phyloP scores from a whole-genome alignment of 2,113 vertebrate genomes.

The Cebidichthys violaceus region DNA sequence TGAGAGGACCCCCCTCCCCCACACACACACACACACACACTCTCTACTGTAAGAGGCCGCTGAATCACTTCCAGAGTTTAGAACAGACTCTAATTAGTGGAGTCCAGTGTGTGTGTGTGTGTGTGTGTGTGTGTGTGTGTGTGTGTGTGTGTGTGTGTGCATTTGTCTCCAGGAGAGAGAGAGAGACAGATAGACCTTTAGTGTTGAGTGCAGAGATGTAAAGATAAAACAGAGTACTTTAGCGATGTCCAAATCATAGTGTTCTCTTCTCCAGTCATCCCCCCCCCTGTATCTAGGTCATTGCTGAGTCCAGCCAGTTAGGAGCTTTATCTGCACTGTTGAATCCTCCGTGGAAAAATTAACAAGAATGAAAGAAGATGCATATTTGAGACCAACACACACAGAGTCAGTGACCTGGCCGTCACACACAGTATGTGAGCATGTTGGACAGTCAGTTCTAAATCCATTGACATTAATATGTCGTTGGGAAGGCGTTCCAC shows the following conservation, averaged over 20 bases:
- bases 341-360: slow-evolving; percentile 43
- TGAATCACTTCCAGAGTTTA: slow-evolving; percentile 23
- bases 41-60: neutral
- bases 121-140: neutral
- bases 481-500: too few relatives aligned
- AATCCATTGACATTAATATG: neutral
- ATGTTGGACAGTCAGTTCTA: neutral
- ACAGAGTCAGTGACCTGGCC: neutral
- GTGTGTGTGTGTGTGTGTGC: too few relatives aligned
- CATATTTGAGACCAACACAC: slow-evolving; percentile 22
- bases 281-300: slow-evolving; percentile 67
- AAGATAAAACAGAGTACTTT: slow-evolving; percentile 17
- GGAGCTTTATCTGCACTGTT: slow-evolving; percentile 48
- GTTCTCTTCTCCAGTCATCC: neutral
- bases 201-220: neutral
- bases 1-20: too few relatives aligned
- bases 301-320: slow-evolving; percentile 56
- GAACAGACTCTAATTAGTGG: slow-evolving; percentile 31
- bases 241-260: slow-evolving; percentile 6
- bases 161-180: too few relatives aligned
- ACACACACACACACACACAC: neutral
- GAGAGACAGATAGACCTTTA: neutral
- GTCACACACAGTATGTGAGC: neutral
- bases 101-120: slow-evolving; percentile 9
- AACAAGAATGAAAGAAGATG: slow-evolving; percentile 15